Evolutionary conservation across 1,140 invertebrate genomes (phyloP).

Genomic region (Saccostrea echinata): DNA sequence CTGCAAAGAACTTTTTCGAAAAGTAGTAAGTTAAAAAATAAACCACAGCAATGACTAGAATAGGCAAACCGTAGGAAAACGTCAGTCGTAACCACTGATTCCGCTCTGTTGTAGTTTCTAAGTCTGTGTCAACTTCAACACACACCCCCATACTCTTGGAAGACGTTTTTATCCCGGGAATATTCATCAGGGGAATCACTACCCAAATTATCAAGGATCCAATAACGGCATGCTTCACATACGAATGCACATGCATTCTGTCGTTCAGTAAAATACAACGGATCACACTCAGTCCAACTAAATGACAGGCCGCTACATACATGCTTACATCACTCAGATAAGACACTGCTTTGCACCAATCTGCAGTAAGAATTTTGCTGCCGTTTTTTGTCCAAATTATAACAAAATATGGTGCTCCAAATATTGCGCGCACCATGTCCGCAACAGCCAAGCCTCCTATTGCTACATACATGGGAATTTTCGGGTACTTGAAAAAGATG

Average conservation of each 20-base stretch:
- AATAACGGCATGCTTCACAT: slow-evolving; percentile 60
- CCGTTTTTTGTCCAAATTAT: slow-evolving; percentile 59
- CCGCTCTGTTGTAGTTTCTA: slow-evolving; percentile 55
- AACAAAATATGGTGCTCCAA: slow-evolving; percentile 69
- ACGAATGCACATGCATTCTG: slow-evolving; percentile 63
- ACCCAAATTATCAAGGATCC: slow-evolving; percentile 60
- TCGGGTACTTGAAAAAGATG: slow-evolving; percentile 64
- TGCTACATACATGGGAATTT: slow-evolving; percentile 69
- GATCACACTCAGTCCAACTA: slow-evolving; percentile 72
- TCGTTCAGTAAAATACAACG: slow-evolving; percentile 72
- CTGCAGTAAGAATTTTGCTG: slow-evolving; percentile 55
- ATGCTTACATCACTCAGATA: slow-evolving; percentile 66
- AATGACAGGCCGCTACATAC: slow-evolving; percentile 69
- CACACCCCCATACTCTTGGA: slow-evolving; percentile 49
- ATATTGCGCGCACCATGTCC: slow-evolving; percentile 66
- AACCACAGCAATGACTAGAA: slow-evolving; percentile 68
- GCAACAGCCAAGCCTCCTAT: slow-evolving; percentile 69
- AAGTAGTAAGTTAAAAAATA: slow-evolving; percentile 70
- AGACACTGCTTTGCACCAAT: slow-evolving; percentile 71
- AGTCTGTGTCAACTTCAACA: slow-evolving; percentile 41
- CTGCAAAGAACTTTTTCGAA: slow-evolving; percentile 71
- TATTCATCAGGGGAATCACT: slow-evolving; percentile 58
- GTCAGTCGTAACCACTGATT: slow-evolving; percentile 65
- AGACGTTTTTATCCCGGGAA: slow-evolving; percentile 58
- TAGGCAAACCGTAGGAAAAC: slow-evolving; percentile 71